phyloP scores from a whole-genome alignment of 1,140 invertebrate species.

The Platyura marginata region DNA sequence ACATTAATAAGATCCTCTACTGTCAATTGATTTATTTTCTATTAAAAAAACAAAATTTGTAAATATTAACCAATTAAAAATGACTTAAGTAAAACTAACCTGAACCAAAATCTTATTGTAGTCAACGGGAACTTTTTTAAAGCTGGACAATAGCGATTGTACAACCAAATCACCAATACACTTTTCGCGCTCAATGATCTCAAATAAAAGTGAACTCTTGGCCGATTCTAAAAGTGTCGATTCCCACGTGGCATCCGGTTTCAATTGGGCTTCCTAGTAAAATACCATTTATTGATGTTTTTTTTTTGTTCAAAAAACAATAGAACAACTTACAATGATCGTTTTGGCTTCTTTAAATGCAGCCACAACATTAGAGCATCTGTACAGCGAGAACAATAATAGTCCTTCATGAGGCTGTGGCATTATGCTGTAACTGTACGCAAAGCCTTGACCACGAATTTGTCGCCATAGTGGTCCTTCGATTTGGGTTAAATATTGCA shows the following conservation, averaged over 20 bases:
- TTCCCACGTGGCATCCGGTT: constrained; percentile 39
- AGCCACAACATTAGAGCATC: constrained; percentile 51
- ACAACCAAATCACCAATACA: constrained; percentile 49
- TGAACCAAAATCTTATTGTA: constrained; percentile 35
- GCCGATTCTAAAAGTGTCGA: constrained; percentile 59
- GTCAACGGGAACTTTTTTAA: constrained; percentile 41
- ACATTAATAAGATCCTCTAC: constrained; percentile 41
- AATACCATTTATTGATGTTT: too few relatives aligned
- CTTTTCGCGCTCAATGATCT: constrained; percentile 63
- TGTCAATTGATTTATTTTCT: constrained; percentile 39
- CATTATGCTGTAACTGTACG: constrained; percentile 54
- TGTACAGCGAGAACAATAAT: constrained; percentile 49
- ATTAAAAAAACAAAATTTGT: not conserved
- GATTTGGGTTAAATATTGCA: constrained; percentile 72
- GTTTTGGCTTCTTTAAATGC: constrained; percentile 58
- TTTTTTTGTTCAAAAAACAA: not conserved
- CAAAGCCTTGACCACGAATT: constrained; percentile 66
- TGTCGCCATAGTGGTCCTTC: constrained; percentile 82
- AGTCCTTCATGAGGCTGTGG: constrained; percentile 44
- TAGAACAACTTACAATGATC: constrained; percentile 42
- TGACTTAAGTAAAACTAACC: constrained; percentile 5
- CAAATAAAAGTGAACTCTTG: constrained; percentile 66
- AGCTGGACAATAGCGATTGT: constrained; percentile 52
- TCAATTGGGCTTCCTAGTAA: constrained; percentile 44
- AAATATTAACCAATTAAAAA: not conserved